phyloP scores from a whole-genome alignment of 2,797 vertebrate species.

The Graptemys geographica region DNA sequence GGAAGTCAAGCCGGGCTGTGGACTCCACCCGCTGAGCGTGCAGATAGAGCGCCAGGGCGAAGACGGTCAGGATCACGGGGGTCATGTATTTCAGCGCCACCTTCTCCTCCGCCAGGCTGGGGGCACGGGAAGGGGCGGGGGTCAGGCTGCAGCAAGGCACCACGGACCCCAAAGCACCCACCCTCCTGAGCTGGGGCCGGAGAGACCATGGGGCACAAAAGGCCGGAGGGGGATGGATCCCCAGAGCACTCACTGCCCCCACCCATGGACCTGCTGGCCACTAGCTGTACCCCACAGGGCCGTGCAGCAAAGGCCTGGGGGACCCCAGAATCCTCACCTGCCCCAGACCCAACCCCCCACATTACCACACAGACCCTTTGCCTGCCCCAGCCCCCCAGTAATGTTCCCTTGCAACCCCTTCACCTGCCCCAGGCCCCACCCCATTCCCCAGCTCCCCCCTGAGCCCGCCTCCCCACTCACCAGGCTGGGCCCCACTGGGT shows the following conservation, averaged over 20 bases:
- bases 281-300: too few species aligned
- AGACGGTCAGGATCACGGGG: constrained; percentile 93
- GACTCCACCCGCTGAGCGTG: constrained; percentile 97
- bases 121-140: neutral
- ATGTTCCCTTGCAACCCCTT: too few species aligned
- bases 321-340: neutral
- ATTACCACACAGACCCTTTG: neutral
- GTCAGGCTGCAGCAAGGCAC: neutral
- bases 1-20: constrained; percentile 96
- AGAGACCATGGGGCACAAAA: rapidly evolving
- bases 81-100: constrained; percentile 94
- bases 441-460: neutral
- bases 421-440: rapidly evolving
- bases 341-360: neutral
- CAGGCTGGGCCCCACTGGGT: constrained; percentile 67
- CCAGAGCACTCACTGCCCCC: neutral
- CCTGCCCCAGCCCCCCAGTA: too few species aligned
- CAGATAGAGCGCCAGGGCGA: constrained; percentile 94
- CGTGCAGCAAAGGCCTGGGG: neutral
- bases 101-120: constrained; percentile 88
- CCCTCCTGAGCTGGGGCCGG: neutral
- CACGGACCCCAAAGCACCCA: neutral
- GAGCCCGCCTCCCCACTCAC: constrained; percentile 62
- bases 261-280: neutral
- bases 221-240: neutral